A percentile compares a stretch with the other conserved stretches of the same genome.
Evolutionary conservation across 2,113 vertebrate genomes (phyloP).

Genomic region (Anoura caudifer): DNA sequence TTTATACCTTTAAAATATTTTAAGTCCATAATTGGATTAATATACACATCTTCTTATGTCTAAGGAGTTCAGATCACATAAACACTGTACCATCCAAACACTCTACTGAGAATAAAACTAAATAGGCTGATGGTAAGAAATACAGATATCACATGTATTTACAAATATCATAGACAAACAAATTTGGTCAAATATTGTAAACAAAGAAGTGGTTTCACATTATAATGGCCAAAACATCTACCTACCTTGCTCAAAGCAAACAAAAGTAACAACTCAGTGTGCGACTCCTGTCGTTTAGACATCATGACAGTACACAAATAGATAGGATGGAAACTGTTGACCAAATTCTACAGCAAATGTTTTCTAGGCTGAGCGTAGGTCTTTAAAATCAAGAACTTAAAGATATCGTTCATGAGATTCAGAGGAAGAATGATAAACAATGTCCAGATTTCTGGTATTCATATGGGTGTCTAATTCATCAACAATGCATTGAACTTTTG

Average conservation of each 20-base stretch:
- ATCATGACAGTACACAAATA: slow-evolving; percentile 62
- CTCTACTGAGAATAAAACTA: slow-evolving; percentile 78
- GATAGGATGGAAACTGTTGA: slow-evolving; percentile 50
- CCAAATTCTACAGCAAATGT: slow-evolving; percentile 54
- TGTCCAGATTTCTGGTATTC: slow-evolving; percentile 56
- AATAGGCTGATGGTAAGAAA: slow-evolving; percentile 77
- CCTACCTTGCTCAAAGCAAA: slow-evolving; percentile 71
- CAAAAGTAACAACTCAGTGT: slow-evolving; percentile 63
- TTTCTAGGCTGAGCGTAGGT: slow-evolving; percentile 55
- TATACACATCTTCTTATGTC: slow-evolving; percentile 79
- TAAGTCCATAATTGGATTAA: slow-evolving; percentile 82
- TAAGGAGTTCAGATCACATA: slow-evolving; percentile 77
- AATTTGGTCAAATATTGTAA: slow-evolving; percentile 82
- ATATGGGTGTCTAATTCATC: slow-evolving; percentile 65
- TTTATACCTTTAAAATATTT: slow-evolving; percentile 80
- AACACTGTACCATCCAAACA: slow-evolving; percentile 80
- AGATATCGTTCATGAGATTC: slow-evolving; percentile 47
- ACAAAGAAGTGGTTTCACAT: slow-evolving; percentile 75
- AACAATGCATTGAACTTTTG: slow-evolving; percentile 72
- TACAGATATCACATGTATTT: slow-evolving; percentile 77
- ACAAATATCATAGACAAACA: slow-evolving; percentile 77
- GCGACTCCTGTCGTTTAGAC: slow-evolving; percentile 65
- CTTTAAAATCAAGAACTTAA: slow-evolving; percentile 68
- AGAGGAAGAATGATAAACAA: slow-evolving; percentile 64
- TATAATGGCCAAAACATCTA: slow-evolving; percentile 76